Base-by-base conservation (phyloP, 2,113 vertebrate genomes). In the Butorides virescens region DNA sequence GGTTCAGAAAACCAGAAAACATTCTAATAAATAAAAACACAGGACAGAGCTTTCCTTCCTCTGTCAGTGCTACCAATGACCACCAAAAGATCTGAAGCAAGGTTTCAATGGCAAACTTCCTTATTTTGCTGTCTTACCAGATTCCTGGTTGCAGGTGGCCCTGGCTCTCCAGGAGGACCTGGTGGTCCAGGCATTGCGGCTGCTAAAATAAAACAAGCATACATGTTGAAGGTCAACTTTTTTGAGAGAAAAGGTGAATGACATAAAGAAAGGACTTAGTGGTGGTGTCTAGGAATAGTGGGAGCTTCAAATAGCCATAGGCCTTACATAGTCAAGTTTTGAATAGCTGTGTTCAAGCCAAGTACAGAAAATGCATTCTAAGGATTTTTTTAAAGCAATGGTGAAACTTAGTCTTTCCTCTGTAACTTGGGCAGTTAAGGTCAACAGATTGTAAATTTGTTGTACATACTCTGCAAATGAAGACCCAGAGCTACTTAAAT, bases 121-220 rank as follows among this genome's bases (percentile, higher is more conserved):
- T 50, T 96, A 21, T 85, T 90, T 90, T 90, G 18, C 15, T 76
- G 17, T 71, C 99, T 98, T 97, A 99, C 99, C 94, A 97, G 85
- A 87, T 98, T 98, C 86, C 98, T 96, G 87, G 98, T 91, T 96
- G 98, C 98, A 25, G 98, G 88, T 66, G 97, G 87, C n/a, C 99
- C 99, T 71, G 99, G 98, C 34, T 99, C 98, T 83, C 99, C 99
- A 1, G 99, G 98, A 92, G 99, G 98, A 46, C 99, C 99, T 5
- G 99, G 99, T 2, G 99, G 99, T 9, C 99, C 99, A 56, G 98
- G 98, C 66, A 99, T 96, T 75, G 98, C 97, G 37, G 98, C 84
- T 91, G 97, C 98, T 99, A 97, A 90, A 95, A 97, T 37, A 91
- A 97, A 96, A 89, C 55, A 94, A 79, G 88, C 37, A 36, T 17